Evolutionary conservation across 2,888 invertebrate species (phyloP), one percentile per base, ranked within the genome.

Genomic region (Furcula furcula): DNA sequence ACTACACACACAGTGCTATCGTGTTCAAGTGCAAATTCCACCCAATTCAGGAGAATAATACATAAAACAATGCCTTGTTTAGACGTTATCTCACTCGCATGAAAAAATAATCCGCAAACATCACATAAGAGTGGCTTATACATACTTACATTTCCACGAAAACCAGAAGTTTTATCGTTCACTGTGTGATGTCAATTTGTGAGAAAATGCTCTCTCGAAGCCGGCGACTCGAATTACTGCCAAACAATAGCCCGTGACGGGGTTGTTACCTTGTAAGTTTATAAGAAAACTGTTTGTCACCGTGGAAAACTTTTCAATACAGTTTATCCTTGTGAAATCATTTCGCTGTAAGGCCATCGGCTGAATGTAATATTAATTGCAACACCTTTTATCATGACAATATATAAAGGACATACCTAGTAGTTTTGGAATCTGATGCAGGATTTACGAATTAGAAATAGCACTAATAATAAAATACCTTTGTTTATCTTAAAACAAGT

Each of bases 131-230:
- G 6, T 16, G 6, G 12, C 3, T 26, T n/a, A n/a, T n/a, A n/a
- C n/a, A n/a, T n/a, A n/a, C n/a, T n/a, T n/a, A n/a, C n/a, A n/a
- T 26, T 46, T 51, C 58, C 62, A 60, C 53, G 59, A 62, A 71
- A 80, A 75, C 74, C 70, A 74, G 79, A 80, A 82, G 69, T 84
- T 84, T 79, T 74, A 64, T 67, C 59, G 66, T 54, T 65, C 55
- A 63, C 67, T 62, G 62, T 75, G 74, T 67, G 76, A 77, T 73
- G 74, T 76, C 79, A 82, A 83, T 80, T 83, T 81, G 73, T 55
- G 69, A 70, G 67, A 73, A 74, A 73, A 68, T 52, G 65, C 67
- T 72, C 68, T 68, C 43, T 55, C 54, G 49, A 57, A 44, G 65
- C 56, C 56, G 53, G 59, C 58, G 70, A 69, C 62, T 76, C 70